Evolutionary conservation across 37 sponge, comb jelly and placozoan species (phyloP).

Genomic region (Aphrocallistes beatrix): DNA sequence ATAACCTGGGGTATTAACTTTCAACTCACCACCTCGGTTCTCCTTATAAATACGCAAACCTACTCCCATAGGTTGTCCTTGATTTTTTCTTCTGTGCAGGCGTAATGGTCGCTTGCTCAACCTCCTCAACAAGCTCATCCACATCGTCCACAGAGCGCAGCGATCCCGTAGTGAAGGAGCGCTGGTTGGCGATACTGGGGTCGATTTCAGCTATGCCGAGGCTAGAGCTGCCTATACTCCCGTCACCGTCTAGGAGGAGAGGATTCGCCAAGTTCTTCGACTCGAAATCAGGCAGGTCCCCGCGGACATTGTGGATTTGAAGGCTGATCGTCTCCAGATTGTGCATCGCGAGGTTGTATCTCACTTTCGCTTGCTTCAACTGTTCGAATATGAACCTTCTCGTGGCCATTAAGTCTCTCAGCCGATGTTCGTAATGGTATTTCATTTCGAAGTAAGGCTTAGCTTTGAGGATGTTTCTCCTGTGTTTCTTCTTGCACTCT

Average conservation of each 20-base stretch:
- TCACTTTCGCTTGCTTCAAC: neutral
- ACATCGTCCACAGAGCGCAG: neutral
- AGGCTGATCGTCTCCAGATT: conserved; percentile 17
- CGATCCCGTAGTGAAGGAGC: neutral
- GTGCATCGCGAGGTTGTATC: neutral
- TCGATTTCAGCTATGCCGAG: neutral
- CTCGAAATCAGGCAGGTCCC: neutral
- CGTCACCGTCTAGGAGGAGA: neutral
- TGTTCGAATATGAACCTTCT: conserved; percentile 12
- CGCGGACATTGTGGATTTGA: neutral
- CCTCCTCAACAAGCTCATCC: neutral
- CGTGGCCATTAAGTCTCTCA: conserved; percentile 8
- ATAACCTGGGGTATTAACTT: too few species aligned
- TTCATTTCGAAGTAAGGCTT: conserved; percentile 5
- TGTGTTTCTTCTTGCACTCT: conserved; percentile 5
- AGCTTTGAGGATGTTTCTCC: neutral
- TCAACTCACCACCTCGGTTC: too few species aligned
- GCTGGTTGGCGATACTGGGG: neutral
- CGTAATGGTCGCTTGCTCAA: too few species aligned
- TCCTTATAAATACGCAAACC: too few species aligned
- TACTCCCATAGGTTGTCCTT: too few species aligned
- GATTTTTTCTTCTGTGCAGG: too few species aligned
- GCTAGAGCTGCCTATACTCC: neutral
- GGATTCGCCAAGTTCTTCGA: neutral
- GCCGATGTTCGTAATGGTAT: conserved; percentile 4